Percentiles rank a stretch among this genome's conserved stretches.
These are phyloP conservation scores for Drosophila baimaii DNA, from an alignment of 1,140 invertebrate genomes.

Conservation along the genomic window DNA sequence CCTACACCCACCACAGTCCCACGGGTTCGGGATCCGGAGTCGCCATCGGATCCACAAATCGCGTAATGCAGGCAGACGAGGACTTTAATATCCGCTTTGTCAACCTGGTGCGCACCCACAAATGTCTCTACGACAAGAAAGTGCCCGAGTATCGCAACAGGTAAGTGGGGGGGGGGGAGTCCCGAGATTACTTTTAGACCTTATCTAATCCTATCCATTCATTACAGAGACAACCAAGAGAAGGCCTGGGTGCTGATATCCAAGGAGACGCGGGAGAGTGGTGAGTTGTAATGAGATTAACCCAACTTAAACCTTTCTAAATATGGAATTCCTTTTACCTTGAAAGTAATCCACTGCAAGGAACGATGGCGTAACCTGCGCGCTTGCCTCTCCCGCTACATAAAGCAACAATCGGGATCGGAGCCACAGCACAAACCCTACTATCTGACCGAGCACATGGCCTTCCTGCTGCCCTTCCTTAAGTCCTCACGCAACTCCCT, in stretches of 20 bases:
- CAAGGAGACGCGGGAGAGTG: constrained; percentile 83
- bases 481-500: constrained; percentile 76
- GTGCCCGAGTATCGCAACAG: constrained; percentile 83
- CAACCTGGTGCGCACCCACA: constrained; percentile 78
- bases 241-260: constrained; percentile 82
- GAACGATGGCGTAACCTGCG: constrained; percentile 83
- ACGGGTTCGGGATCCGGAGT: constrained; percentile 27
- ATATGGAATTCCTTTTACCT: fast-evolving
- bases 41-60: constrained; percentile 63
- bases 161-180: constrained; percentile 48
- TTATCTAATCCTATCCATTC: background rate
- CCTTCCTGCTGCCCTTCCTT: constrained; percentile 80
- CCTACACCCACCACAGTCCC: constrained; percentile 47
- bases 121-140: constrained; percentile 83
- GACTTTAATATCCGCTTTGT: constrained; percentile 84
- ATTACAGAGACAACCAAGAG: constrained; percentile 77
- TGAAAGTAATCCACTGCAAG: constrained; percentile 82
- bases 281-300: constrained; percentile 28
- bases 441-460: constrained; percentile 83
- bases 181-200: too few species aligned
- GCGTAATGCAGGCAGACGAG: constrained; percentile 83
- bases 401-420: constrained; percentile 76
- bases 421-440: constrained; percentile 83
- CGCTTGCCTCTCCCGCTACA: constrained; percentile 80
- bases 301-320: too few species aligned